These are phyloP conservation scores for Pipistrellus pipistrellus DNA, from an alignment of 2,797 vertebrate genomes.

Conservation along the genomic window DNA sequence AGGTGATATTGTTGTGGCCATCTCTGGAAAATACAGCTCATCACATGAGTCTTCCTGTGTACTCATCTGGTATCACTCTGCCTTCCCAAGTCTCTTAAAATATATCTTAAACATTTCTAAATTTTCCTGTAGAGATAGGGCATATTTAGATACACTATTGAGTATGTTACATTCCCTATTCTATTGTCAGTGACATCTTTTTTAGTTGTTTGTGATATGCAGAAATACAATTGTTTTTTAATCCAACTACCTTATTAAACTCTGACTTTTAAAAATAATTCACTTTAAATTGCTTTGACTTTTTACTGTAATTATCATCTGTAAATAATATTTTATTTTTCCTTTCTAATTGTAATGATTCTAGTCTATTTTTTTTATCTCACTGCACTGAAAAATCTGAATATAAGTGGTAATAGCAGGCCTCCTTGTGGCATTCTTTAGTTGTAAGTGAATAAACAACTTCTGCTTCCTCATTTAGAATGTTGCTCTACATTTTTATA, in stretches of 20 bases:
- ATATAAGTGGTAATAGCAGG: not conserved
- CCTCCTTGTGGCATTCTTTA: not conserved
- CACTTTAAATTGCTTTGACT: not conserved
- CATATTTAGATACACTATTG: not conserved
- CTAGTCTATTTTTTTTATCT: not conserved
- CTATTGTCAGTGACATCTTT: not conserved
- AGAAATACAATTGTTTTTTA: slow-evolving; percentile 2
- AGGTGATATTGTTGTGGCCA: not conserved
- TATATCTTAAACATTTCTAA: not conserved
- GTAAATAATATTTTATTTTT: not conserved
- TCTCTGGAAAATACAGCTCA: not conserved
- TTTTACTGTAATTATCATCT: not conserved
- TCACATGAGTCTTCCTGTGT: not conserved
- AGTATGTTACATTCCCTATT: not conserved
- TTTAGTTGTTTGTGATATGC: not conserved
- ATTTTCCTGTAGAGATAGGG: not conserved
- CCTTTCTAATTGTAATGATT: not conserved
- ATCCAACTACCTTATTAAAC: not conserved
- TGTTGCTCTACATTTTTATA: not conserved
- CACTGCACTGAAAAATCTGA: not conserved
- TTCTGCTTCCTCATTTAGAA: not conserved
- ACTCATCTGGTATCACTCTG: not conserved
- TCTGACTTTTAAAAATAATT: not conserved
- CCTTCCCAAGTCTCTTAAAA: not conserved
- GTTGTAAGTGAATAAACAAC: not conserved